These are phyloP conservation scores for Callosobruchus maculatus DNA, from an alignment of 2,888 invertebrate genomes.

Conservation along the genomic window DNA sequence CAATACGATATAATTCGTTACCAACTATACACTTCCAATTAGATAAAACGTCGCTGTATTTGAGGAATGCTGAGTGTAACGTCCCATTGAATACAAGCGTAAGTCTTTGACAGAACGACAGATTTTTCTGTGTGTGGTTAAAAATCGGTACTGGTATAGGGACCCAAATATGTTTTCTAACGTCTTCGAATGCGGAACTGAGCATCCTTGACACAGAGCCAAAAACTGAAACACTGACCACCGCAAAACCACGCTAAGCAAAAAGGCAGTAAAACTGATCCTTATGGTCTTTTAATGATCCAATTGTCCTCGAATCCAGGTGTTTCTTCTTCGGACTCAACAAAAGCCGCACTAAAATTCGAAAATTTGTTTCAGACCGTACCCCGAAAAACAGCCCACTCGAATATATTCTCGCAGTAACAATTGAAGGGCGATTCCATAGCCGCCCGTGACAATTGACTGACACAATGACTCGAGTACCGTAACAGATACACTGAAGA, in stretches of 20 bases:
- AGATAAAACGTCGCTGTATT: too few species aligned
- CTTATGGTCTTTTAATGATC: background rate
- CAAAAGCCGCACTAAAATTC: constrained; percentile 33
- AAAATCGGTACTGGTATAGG: too few species aligned
- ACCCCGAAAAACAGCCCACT: constrained; percentile 23
- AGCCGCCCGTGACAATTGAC: constrained; percentile 34
- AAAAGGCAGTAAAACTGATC: background rate
- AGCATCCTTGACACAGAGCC: background rate
- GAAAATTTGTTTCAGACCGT: constrained; percentile 42
- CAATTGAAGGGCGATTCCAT: constrained; percentile 24
- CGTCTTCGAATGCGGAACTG: background rate
- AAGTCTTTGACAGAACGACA: too few species aligned
- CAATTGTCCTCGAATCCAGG: background rate
- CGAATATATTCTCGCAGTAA: constrained; percentile 2
- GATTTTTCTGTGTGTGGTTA: too few species aligned
- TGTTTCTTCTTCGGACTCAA: background rate
- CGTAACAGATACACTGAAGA: constrained; percentile 36
- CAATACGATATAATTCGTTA: too few species aligned
- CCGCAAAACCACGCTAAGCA: background rate
- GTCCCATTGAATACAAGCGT: too few species aligned
- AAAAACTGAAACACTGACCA: background rate
- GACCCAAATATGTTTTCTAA: too few species aligned
- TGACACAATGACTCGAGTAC: constrained; percentile 35
- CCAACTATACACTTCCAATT: too few species aligned
- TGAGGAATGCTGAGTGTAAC: too few species aligned